Evolutionary conservation across 2,888 invertebrate genomes (phyloP), one percentile per base, ranked within the genome.

Genomic region (Eilema depressum): DNA sequence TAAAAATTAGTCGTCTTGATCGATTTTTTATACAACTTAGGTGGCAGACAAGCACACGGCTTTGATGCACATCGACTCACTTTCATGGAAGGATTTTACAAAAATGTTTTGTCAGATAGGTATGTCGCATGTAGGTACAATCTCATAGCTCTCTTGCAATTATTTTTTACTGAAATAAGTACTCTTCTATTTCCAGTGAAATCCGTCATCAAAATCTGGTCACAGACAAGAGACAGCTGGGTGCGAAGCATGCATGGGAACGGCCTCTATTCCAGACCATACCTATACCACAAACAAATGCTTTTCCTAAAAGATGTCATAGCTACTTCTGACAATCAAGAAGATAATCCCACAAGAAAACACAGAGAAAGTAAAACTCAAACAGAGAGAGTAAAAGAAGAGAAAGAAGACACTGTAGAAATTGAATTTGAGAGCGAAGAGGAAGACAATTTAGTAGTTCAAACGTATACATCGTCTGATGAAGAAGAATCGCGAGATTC

Each of bases 181-280:
- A 4, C 26, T 64, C 7, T 47, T 26, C n/a, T 8, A 20, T 47
- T 64, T 64, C 0, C 53, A 64, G 64, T 64, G 3, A 64, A 47
- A 64, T 17, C 3, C 7, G 26, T 64, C 17, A 28, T 37, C 1
- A 64, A 28, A 11, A n/a, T 63, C 47, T 63, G 63, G 63, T 7
- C 64, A 20, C 64, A 53, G 17, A 64, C 53, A 0, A 23, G 64
- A 28, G 64, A 26, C 53, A 64, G 64, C 26, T 64, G 64, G 64
- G 41, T 64, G 20, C 14, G 64, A n/a, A 64, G 26, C 12, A 8
- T 47, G 26, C 8, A 64, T 3, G 53, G 7, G 11, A 64, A 53
- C 7, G 5, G 7, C 17, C 1, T 47, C 47, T 20, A 20, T 47
- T 26, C 47, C 12, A 47, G 64, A 53, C 64, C 47, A 10, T 64